Evolutionary conservation across 92 coral and sea anemone genomes (phyloP).

Genomic region (Epizoanthus illoricatus): DNA sequence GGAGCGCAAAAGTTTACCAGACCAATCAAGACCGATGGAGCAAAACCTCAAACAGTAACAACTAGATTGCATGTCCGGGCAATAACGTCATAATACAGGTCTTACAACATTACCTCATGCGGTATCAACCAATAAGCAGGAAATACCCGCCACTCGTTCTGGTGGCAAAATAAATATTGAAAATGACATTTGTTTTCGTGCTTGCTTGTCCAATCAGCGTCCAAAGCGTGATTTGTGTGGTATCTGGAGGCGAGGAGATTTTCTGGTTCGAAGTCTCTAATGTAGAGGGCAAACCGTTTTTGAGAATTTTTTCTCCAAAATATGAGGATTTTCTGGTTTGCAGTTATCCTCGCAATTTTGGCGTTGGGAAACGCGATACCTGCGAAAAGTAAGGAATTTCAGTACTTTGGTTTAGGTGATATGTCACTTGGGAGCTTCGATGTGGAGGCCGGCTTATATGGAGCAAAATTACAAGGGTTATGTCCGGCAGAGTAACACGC

Average conservation of each 20-base stretch:
- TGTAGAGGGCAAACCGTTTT: conserved; percentile 68
- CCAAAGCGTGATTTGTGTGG: conserved; percentile 66
- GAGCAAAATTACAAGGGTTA: not conserved
- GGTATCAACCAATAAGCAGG: conserved; percentile 61
- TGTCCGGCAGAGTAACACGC: not conserved
- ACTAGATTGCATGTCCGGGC: conserved; percentile 45
- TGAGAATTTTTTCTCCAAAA: conserved; percentile 58
- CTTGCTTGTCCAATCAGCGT: conserved; percentile 67
- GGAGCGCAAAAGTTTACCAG: not conserved
- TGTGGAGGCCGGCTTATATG: not conserved
- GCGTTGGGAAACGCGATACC: conserved; percentile 66
- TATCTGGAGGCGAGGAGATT: conserved; percentile 57
- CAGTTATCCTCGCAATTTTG: conserved; percentile 72
- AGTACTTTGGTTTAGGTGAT: not conserved
- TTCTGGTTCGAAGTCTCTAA: conserved; percentile 69
- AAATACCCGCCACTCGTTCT: conserved; percentile 66
- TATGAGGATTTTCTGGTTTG: conserved; percentile 69
- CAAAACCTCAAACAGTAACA: conserved; percentile 2
- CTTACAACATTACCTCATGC: conserved; percentile 77
- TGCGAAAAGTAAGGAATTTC: conserved; percentile 68
- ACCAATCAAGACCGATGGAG: not conserved
- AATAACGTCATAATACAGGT: conserved; percentile 70
- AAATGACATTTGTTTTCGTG: conserved; percentile 59
- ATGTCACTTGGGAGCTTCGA: conserved; percentile 24
- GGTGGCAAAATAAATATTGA: conserved; percentile 74